Conservation (phyloP, 2,113 vertebrate genomes). For the Lichenostomus cassidix region DNA sequence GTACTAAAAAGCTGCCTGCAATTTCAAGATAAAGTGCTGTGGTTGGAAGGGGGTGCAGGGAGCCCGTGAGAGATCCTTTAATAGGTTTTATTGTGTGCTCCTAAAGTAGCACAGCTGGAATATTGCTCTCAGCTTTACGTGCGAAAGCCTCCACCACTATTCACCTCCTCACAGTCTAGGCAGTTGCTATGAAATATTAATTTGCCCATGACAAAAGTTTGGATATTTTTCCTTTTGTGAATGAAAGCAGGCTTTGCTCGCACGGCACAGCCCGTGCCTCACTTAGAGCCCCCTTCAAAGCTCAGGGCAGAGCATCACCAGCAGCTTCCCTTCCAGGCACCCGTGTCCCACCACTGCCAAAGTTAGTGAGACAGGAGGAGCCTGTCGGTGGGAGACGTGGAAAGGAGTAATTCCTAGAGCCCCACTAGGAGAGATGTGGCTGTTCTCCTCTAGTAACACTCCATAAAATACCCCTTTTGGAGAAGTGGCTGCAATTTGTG, state of each 20-base stretch:
- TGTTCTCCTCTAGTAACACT: background rate
- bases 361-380: fast-evolving
- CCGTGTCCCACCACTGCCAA: background rate
- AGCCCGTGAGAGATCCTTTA: background rate
- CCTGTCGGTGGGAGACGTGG: background rate
- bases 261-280: background rate
- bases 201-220: background rate
- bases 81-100: slow-evolving; percentile 15
- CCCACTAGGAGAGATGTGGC: fast-evolving
- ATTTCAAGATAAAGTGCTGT: slow-evolving; percentile 52
- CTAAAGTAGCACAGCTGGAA: slow-evolving; percentile 14
- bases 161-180: background rate
- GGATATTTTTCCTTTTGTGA: background rate
- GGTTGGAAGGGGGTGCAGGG: background rate
- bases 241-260: background rate
- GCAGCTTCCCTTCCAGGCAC: fast-evolving
- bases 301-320: background rate
- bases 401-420: background rate
- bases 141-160: background rate
- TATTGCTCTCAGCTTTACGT: background rate
- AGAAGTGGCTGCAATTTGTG: background rate
- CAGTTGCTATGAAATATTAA: background rate
- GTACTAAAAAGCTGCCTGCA: slow-evolving; percentile 51
- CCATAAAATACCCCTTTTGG: background rate
- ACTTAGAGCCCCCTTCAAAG: background rate